Evolutionary conservation across 1,140 invertebrate species (phyloP).

Genomic region (Zaprionus gabonicus): DNA sequence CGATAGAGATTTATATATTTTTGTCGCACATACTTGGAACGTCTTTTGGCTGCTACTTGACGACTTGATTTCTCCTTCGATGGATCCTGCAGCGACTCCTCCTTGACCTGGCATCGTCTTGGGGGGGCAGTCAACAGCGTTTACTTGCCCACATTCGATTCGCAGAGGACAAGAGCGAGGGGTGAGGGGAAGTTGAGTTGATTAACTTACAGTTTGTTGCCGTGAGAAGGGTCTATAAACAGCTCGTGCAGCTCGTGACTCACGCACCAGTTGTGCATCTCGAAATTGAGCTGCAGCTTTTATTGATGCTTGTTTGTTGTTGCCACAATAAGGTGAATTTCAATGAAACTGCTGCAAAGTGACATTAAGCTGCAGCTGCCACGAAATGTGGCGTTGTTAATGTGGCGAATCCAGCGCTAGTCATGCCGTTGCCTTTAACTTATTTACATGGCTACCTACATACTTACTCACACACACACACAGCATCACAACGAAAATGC

Average conservation of each 20-base stretch:
- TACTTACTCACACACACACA: constrained; percentile 7
- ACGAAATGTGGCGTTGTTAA: constrained; percentile 63
- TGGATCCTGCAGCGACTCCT: constrained; percentile 33
- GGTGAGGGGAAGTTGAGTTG: background rate
- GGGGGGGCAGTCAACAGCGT: constrained; percentile 66
- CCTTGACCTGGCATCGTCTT: constrained; percentile 38
- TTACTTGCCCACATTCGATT: constrained; percentile 69
- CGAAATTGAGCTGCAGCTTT: constrained; percentile 27
- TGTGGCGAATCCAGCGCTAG: constrained; percentile 57
- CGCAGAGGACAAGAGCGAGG: constrained; percentile 10
- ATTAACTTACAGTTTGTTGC: constrained; percentile 20
- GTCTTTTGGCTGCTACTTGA: constrained; percentile 62
- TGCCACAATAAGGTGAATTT: constrained; percentile 50
- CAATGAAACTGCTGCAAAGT: constrained; percentile 47
- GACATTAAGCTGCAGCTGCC: constrained; percentile 65
- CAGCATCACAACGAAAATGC: background rate
- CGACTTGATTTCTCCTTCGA: constrained; percentile 54
- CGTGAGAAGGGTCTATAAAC: constrained; percentile 13
- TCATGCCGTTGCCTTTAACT: constrained; percentile 42
- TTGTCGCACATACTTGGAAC: constrained; percentile 64
- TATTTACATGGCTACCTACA: constrained; percentile 15
- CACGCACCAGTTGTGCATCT: constrained; percentile 39
- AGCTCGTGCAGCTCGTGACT: constrained; percentile 36
- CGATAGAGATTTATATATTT: constrained; percentile 64
- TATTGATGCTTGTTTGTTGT: constrained; percentile 43